A percentile compares a stretch with the other conserved stretches of the same genome.
These are phyloP conservation scores for Campylomormyrus tamandua DNA, from an alignment of 2,113 vertebrate genomes.

Conservation along the genomic window DNA sequence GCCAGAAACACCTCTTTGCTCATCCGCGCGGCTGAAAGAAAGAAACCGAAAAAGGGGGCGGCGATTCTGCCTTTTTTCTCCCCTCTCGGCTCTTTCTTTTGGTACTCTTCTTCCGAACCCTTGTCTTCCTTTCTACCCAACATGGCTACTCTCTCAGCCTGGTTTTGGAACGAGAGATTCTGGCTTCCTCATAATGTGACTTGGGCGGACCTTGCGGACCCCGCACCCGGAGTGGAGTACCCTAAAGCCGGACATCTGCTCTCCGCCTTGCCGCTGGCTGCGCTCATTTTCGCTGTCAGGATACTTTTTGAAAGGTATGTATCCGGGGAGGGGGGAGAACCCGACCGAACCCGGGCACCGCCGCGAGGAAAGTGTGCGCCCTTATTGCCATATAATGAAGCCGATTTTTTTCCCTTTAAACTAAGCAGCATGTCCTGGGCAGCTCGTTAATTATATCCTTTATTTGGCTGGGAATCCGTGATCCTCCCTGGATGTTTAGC, in stretches of 20 bases:
- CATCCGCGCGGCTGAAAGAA: constrained; percentile 10
- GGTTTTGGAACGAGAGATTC: constrained; percentile 92
- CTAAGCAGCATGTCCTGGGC: background rate
- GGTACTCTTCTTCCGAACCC: constrained; percentile 23
- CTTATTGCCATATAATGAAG: background rate
- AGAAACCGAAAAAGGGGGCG: constrained; percentile 26
- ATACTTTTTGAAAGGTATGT: constrained; percentile 88
- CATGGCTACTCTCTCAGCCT: constrained; percentile 76
- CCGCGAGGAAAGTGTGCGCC: background rate
- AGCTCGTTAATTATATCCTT: background rate
- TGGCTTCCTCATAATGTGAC: constrained; percentile 93
- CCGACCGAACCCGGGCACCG: background rate
- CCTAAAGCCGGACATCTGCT: constrained; percentile 75
- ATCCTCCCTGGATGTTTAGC: background rate
- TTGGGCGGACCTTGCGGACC: constrained; percentile 82
- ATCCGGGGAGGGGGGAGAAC: background rate
- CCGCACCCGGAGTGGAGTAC: constrained; percentile 66
- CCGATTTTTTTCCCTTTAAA: background rate
- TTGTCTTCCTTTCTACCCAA: constrained; percentile 24
- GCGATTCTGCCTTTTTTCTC: constrained; percentile 21
- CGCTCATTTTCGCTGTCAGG: constrained; percentile 75
- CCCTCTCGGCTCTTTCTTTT: background rate
- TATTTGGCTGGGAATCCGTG: background rate
- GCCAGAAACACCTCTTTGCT: constrained; percentile 15
- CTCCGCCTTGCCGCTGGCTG: constrained; percentile 73